Percentiles rank a stretch among this genome's conserved stretches.
These are phyloP conservation scores for Patella depressa DNA, from an alignment of 2,888 invertebrate genomes.

Conservation along the genomic window DNA sequence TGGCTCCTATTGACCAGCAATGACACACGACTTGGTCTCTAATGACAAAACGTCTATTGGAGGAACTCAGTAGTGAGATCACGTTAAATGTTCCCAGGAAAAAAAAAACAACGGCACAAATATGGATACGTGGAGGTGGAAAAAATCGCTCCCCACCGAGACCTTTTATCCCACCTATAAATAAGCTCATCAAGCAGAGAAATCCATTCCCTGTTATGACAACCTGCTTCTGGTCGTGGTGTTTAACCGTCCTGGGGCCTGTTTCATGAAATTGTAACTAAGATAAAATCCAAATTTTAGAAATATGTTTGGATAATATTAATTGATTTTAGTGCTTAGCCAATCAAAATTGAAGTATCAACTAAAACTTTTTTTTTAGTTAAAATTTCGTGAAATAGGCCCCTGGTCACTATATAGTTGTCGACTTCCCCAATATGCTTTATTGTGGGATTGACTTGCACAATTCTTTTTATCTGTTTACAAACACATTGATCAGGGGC, in stretches of 20 bases:
- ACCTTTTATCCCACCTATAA: not conserved
- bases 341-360: no score
- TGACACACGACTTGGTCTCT: not conserved
- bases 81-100: not conserved
- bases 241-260: not conserved
- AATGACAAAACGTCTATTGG: not conserved
- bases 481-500: no score
- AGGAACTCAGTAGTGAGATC: not conserved
- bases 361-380: no score
- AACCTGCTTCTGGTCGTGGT: not conserved
- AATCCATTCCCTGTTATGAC: not conserved
- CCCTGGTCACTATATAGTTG: not conserved
- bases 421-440: conserved; percentile 17
- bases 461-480: no score
- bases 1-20: not conserved
- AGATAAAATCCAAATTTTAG: no score
- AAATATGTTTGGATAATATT: no score
- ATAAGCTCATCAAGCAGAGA: not conserved
- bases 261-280: no score
- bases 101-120: not conserved
- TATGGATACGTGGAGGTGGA: not conserved
- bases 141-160: not conserved
- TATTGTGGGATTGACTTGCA: conserved; percentile 12
- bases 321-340: no score
- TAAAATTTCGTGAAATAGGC: no score